These are phyloP conservation scores for Coecobrya sp. DNA, from an alignment of 2,888 invertebrate genomes.

Conservation along the genomic window DNA sequence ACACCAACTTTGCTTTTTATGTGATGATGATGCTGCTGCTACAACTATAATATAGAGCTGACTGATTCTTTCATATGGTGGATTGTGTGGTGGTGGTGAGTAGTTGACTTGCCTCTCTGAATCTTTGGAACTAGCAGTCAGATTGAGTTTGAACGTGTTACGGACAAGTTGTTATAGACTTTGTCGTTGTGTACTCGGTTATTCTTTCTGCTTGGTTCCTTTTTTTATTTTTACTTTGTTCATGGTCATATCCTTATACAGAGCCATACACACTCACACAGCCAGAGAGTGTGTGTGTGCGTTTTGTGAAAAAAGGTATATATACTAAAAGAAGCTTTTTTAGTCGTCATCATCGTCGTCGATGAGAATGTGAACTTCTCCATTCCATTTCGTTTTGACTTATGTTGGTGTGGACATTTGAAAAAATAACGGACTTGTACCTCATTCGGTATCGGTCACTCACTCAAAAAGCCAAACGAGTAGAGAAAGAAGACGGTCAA, in stretches of 20 bases:
- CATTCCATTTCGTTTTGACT: conserved; percentile 62
- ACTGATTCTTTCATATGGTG: conserved; percentile 39
- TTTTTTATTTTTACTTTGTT: conserved; percentile 67
- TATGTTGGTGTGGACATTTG: conserved; percentile 39
- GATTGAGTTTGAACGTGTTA: conserved; percentile 80
- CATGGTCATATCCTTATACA: conserved; percentile 73
- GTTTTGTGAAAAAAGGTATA: conserved; percentile 3
- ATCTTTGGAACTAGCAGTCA: conserved; percentile 76
- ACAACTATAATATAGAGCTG: not conserved
- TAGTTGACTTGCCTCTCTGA: conserved; percentile 76
- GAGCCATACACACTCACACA: not conserved
- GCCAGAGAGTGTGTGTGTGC: not conserved
- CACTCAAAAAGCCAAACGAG: conserved; percentile 20
- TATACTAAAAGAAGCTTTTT: conserved; percentile 51
- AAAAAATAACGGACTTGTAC: conserved; percentile 34
- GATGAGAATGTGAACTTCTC: conserved; percentile 75
- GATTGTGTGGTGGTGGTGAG: conserved; percentile 51
- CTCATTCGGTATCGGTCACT: conserved; percentile 12
- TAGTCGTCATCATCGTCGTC: conserved; percentile 55
- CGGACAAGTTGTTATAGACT: conserved; percentile 71
- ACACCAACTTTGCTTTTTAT: conserved; percentile 33
- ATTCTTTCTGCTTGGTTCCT: conserved; percentile 52
- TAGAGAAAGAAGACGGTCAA: conserved; percentile 28
- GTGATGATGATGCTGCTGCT: conserved; percentile 31
- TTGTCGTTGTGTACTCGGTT: conserved; percentile 49